Evolutionary conservation across 92 coral and sea anemone species (phyloP).

Genomic region (Hydrozoanthus gracilis): DNA sequence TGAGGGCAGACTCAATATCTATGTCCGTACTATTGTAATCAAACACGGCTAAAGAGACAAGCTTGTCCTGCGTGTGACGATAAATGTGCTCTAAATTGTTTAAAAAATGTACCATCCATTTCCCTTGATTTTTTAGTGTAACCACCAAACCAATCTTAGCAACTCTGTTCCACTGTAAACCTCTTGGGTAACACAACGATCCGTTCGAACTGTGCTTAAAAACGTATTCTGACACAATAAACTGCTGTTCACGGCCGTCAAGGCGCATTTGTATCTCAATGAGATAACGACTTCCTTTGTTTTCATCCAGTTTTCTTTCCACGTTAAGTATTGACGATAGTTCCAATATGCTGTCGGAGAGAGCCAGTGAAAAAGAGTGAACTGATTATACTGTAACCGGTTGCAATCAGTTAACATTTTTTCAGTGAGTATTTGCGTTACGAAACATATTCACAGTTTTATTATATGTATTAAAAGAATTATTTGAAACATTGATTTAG

Average conservation of each 20-base stretch:
- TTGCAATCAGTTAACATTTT: no score
- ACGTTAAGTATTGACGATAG: slow-evolving; percentile 54
- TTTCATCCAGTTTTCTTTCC: slow-evolving; percentile 63
- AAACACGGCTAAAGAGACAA: slow-evolving; percentile 60
- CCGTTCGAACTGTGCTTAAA: slow-evolving; percentile 47
- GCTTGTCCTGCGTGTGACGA: slow-evolving; percentile 56
- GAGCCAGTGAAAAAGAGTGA: not conserved
- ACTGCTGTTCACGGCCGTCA: slow-evolving; percentile 29
- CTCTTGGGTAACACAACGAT: slow-evolving; percentile 72
- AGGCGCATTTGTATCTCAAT: slow-evolving; percentile 56
- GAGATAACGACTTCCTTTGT: slow-evolving; percentile 56
- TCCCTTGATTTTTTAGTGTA: slow-evolving; percentile 62
- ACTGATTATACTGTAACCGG: not conserved
- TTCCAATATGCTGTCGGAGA: slow-evolving; percentile 43
- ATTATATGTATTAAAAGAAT: no score
- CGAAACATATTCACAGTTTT: no score
- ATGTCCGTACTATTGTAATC: slow-evolving; percentile 67
- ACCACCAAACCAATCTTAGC: slow-evolving; percentile 60
- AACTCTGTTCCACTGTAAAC: slow-evolving; percentile 69
- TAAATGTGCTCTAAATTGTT: slow-evolving; percentile 70
- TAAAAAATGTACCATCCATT: slow-evolving; percentile 73
- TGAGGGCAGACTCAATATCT: slow-evolving; percentile 61
- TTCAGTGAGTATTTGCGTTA: no score
- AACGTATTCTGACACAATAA: slow-evolving; percentile 66
- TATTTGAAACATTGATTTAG: no score